phyloP scores from a whole-genome alignment of 2,113 vertebrate species.

The Hydropotes inermis region DNA sequence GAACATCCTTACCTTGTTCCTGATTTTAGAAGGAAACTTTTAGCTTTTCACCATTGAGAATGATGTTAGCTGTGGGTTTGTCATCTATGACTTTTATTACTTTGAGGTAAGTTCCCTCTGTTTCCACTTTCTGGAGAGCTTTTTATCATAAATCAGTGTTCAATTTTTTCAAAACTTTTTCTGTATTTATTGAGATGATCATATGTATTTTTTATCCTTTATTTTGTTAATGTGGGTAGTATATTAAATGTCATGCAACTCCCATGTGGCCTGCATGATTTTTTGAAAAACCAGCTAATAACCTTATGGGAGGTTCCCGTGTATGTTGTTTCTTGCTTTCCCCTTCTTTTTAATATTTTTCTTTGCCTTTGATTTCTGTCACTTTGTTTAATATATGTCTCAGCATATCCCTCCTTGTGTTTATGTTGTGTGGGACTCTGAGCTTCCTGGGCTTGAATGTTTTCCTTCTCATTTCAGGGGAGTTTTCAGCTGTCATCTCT shows the following conservation, averaged over 20 bases:
- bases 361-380: neutral
- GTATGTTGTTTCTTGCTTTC: neutral
- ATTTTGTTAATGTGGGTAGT: neutral
- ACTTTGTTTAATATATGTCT: too few relatives aligned
- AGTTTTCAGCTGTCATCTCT: neutral
- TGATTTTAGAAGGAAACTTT: neutral
- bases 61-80: neutral
- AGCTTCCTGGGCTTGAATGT: neutral
- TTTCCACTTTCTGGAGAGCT: neutral
- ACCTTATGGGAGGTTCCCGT: neutral
- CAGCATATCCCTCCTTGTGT: neutral
- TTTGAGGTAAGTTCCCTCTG: neutral
- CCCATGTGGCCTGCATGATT: neutral
- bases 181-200: neutral
- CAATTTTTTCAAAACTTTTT: neutral
- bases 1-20: neutral
- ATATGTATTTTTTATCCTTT: neutral
- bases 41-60: neutral
- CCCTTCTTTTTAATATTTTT: neutral
- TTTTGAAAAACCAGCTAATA: neutral
- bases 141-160: neutral
- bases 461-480: neutral
- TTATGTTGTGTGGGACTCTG: neutral
- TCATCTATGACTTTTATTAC: neutral
- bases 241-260: neutral